These are phyloP conservation scores for Tyto alba DNA, from an alignment of 2,113 vertebrate genomes.

Conservation along the genomic window DNA sequence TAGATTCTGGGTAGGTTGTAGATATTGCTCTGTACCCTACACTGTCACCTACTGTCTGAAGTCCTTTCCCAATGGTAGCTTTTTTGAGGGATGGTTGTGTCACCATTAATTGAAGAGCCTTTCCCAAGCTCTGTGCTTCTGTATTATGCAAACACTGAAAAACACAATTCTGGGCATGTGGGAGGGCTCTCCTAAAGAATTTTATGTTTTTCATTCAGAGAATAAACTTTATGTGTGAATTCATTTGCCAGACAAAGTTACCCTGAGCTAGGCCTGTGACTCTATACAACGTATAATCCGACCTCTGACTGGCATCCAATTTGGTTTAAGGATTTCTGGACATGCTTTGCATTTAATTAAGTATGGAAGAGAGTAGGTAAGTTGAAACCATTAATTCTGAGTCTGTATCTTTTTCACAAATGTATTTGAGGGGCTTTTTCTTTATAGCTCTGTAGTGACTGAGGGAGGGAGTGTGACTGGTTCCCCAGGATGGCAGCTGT, in stretches of 20 bases:
- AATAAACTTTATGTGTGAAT: not conserved
- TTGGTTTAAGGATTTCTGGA: not conserved
- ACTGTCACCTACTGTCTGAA: not conserved
- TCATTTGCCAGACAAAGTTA: not conserved
- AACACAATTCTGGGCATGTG: not conserved
- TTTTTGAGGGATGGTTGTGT: not conserved
- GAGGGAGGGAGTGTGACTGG: not conserved
- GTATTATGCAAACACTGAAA: not conserved
- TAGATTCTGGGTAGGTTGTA: not conserved
- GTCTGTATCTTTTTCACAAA: not conserved
- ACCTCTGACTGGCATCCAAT: not conserved
- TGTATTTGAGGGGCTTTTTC: not conserved
- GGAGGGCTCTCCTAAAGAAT: not conserved
- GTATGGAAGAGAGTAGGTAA: not conserved
- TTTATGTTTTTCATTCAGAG: not conserved
- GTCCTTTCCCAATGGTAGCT: not conserved
- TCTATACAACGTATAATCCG: not conserved
- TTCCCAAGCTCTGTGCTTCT: not conserved
- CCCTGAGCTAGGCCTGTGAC: not conserved
- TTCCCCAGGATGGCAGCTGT: not conserved
- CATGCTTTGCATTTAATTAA: not conserved
- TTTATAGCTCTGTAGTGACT: not conserved
- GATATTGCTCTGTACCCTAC: not conserved
- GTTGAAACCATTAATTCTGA: not conserved
- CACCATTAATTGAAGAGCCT: not conserved